These are phyloP conservation scores for Ferrisia virgata DNA, from an alignment of 2,888 invertebrate species.

Conservation along the genomic window DNA sequence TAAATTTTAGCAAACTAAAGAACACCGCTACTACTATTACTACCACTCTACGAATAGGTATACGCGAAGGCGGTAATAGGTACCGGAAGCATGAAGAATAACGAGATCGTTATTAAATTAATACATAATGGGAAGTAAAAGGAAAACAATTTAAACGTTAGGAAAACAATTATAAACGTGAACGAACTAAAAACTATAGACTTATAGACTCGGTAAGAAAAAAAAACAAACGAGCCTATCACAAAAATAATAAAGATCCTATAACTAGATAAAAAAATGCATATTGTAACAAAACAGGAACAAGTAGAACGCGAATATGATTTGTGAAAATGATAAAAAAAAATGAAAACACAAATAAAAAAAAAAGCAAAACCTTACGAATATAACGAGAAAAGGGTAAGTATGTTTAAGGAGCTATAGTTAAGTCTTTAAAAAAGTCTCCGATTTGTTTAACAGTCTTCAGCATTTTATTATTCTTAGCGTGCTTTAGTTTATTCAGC, in stretches of 20 bases:
- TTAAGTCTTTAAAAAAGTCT: slow-evolving; percentile 53
- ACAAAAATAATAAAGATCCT: not conserved
- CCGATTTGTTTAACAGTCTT: slow-evolving; percentile 52
- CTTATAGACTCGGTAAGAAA: not conserved
- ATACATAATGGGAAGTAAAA: not conserved
- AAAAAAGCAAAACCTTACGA: not conserved
- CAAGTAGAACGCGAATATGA: not conserved
- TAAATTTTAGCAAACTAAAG: not conserved
- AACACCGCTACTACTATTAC: not conserved
- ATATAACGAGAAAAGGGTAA: not conserved
- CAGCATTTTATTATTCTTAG: slow-evolving; percentile 50
- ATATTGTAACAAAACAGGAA: not conserved
- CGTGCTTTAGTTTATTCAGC: slow-evolving; percentile 48
- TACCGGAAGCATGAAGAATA: slow-evolving; percentile 5
- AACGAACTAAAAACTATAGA: not conserved
- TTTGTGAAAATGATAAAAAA: not conserved
- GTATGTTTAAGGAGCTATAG: slow-evolving; percentile 47
- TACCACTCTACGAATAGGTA: not conserved
- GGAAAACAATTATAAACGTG: not conserved
- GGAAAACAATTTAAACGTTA: not conserved
- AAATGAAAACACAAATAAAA: not conserved
- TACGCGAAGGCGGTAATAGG: not conserved
- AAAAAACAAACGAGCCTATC: not conserved
- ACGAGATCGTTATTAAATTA: not conserved
- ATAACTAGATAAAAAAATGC: slow-evolving; percentile 7